These are phyloP conservation scores for Copidosoma aretas DNA, from an alignment of 2,888 invertebrate species.

Conservation along the genomic window DNA sequence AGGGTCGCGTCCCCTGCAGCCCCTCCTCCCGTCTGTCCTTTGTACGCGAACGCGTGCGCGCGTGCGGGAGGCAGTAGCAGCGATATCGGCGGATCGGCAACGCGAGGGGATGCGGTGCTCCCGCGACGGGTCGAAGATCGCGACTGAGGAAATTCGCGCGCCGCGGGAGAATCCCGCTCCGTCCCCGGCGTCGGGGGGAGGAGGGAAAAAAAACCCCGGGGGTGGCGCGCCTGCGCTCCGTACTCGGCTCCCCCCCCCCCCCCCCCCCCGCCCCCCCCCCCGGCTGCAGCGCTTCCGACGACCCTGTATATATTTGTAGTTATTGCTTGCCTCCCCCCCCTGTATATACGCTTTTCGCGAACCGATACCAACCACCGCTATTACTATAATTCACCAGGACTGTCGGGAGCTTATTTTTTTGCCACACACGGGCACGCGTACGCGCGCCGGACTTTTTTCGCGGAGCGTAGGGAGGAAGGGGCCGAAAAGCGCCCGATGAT, in stretches of 20 bases:
- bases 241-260: not conserved
- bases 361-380: too few species aligned
- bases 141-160: slow-evolving; percentile 29
- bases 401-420: too few species aligned
- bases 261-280: not conserved
- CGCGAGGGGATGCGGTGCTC: not conserved
- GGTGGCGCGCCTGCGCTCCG: not conserved
- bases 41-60: not conserved
- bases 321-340: not conserved
- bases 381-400: too few species aligned
- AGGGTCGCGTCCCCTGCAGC: too few species aligned
- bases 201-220: too few species aligned
- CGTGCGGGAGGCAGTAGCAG: too few species aligned
- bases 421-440: too few species aligned
- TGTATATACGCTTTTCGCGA: too few species aligned
- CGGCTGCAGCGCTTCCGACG: not conserved
- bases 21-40: too few species aligned
- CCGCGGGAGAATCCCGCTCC: slow-evolving; percentile 6
- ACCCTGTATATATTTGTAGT: too few species aligned
- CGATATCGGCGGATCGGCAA: too few species aligned
- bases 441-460: not conserved
- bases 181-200: too few species aligned
- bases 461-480: not conserved
- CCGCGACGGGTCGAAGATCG: slow-evolving; percentile 33
- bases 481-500: not conserved